These are phyloP conservation scores for Muscina levida DNA, from an alignment of 2,888 invertebrate species.

Conservation along the genomic window DNA sequence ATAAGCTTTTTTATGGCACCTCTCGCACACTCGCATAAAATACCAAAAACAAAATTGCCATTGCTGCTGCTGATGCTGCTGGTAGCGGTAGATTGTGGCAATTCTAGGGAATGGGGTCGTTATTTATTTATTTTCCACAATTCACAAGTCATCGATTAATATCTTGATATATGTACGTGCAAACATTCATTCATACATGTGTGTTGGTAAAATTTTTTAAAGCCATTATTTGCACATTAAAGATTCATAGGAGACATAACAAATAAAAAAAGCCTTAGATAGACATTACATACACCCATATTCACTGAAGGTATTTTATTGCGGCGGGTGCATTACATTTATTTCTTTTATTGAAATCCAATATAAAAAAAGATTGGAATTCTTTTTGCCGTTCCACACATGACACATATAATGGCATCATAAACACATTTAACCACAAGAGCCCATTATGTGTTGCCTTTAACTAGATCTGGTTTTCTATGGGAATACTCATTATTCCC, in stretches of 20 bases:
- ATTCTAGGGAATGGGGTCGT: background rate
- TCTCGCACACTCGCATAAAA: conserved; percentile 2
- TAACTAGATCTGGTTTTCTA: no score
- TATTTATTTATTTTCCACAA: conserved; percentile 19
- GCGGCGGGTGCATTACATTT: background rate
- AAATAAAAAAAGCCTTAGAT: background rate
- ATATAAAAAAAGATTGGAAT: conserved; percentile 21
- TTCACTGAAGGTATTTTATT: background rate
- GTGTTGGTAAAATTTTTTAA: conserved; percentile 18
- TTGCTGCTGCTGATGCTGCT: background rate
- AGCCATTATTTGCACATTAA: conserved; percentile 34
- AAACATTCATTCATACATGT: no score
- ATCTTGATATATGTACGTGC: background rate
- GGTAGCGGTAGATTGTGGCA: background rate
- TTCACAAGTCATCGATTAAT: conserved; percentile 49
- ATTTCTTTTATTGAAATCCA: conserved; percentile 18
- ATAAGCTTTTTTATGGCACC: conserved; percentile 19
- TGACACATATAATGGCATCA: no score
- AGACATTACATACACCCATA: no score
- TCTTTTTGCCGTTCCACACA: no score
- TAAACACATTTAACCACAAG: no score
- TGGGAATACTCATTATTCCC: no score
- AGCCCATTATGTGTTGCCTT: no score
- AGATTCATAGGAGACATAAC: conserved; percentile 11
- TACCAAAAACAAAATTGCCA: background rate